Evolutionary conservation across 2,888 invertebrate species (phyloP), one percentile per base, ranked within the genome.

Genomic region (Theretra japonica): DNA sequence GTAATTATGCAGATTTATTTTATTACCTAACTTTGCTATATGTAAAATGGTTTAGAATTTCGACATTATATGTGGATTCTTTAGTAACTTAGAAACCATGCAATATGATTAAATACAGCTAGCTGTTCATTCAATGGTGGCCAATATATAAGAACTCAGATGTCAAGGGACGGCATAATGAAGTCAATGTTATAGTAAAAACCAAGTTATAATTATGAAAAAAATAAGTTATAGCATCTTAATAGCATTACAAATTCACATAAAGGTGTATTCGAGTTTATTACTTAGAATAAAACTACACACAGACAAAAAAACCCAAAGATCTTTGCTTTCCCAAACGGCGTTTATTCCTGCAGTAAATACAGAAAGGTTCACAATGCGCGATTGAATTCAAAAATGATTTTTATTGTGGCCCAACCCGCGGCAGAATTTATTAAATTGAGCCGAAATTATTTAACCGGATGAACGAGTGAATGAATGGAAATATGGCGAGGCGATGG

Each of bases 401-500:
- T 65, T 62, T 62, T 62, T 65, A 65, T 65, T 65, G 33, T 65
- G 48, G 48, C 48, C 65, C 65, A 65, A 41, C 68, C 59, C 50
- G 59, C 53, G 56, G 69, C 65, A 48, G 53, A 72, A 76, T 78
- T 79, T 72, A 76, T 78, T 79, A 78, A 81, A 82, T 78, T 77
- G 76, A 72, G 75, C 73, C 70, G 73, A 77, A 80, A 79, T 81
- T 74, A 79, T 82, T 80, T 76, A 74, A 77, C 74, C 75, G 75
- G 75, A 78, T 75, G 78, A 79, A 74, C 69, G 76, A 76, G 33
- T 72, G 73, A 75, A 72, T 73, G 75, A 76, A 76, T 74, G 74
- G 65, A 73, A 75, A 73, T 68, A 71, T 56, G 72, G 68, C 65
- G 70, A 58, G 58, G 70, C 72, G 50, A 25, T 23, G 62, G 48